Evolutionary conservation across 1,140 invertebrate genomes (phyloP).

Genomic region (Fopius arisanus): DNA sequence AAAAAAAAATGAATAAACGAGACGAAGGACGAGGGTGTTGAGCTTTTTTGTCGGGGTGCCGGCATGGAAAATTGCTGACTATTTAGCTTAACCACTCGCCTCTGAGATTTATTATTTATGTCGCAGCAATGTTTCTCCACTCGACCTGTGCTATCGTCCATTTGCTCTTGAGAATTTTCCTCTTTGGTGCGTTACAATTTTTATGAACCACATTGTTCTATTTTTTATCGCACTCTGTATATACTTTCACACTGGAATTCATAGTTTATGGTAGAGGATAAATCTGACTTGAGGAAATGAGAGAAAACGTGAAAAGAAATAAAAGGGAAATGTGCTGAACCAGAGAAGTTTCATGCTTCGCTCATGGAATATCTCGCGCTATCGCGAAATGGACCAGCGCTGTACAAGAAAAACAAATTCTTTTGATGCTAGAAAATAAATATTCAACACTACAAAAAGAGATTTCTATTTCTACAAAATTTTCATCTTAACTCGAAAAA

Average conservation of each 20-base stretch:
- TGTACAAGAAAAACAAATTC: too few species aligned
- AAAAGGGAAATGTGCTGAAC: too few species aligned
- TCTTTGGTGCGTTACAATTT: background rate
- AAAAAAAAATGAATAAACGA: constrained; percentile 8
- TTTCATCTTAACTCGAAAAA: too few species aligned
- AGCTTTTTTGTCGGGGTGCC: constrained; percentile 28
- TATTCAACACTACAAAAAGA: too few species aligned
- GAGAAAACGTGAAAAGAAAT: background rate
- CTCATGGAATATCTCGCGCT: too few species aligned
- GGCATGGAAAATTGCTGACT: constrained; percentile 35
- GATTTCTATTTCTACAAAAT: too few species aligned
- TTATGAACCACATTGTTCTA: background rate
- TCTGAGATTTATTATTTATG: constrained; percentile 35
- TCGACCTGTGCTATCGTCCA: background rate
- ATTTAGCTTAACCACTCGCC: constrained; percentile 27
- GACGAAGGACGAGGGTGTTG: constrained; percentile 21
- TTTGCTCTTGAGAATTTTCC: background rate
- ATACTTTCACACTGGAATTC: background rate
- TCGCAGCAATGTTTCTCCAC: constrained; percentile 9
- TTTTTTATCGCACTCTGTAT: background rate
- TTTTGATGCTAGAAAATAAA: too few species aligned
- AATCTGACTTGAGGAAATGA: background rate
- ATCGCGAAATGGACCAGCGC: too few species aligned
- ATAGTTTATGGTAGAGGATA: background rate
- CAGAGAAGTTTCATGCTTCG: background rate